Conservation (phyloP, 2,888 invertebrate genomes). For the Choristoneura rosaceana region DNA sequence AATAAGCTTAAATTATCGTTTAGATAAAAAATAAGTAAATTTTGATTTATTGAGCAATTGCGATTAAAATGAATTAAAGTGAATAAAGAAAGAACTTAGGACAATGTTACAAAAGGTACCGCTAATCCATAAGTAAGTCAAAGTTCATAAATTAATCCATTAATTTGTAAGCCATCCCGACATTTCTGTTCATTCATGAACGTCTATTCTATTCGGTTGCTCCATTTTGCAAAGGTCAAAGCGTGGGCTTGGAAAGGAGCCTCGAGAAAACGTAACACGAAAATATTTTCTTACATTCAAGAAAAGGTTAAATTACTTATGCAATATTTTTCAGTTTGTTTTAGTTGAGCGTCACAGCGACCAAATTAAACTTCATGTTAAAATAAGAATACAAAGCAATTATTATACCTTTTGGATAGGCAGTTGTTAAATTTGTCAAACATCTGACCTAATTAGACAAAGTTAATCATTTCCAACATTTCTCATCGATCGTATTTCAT, state of each 20-base stretch:
- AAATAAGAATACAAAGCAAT: no score
- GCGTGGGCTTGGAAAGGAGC: slow-evolving; percentile 34
- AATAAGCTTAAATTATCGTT: no score
- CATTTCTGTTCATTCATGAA: slow-evolving; percentile 12
- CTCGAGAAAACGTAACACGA: slow-evolving; percentile 9
- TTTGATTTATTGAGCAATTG: no score
- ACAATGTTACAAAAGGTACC: slow-evolving; percentile 1
- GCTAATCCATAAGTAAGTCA: slow-evolving; percentile 5
- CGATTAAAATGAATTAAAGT: neutral
- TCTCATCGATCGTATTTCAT: no score
- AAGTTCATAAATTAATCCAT: slow-evolving; percentile 17
- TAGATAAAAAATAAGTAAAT: no score
- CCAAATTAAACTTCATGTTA: no score
- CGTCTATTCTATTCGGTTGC: slow-evolving; percentile 13
- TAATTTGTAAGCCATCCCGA: slow-evolving; percentile 16
- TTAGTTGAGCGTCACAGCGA: neutral
- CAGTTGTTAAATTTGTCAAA: no score
- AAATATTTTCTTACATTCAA: slow-evolving; percentile 10
- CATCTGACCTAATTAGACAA: neutral
- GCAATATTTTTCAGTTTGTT: neutral
- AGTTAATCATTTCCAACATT: no score
- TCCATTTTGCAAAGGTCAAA: slow-evolving; percentile 28
- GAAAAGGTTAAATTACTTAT: slow-evolving; percentile 2
- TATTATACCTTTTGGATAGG: no score
- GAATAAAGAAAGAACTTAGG: neutral